These are phyloP conservation scores for Crypturellus tataupa DNA, from an alignment of 2,797 vertebrate genomes.

Conservation along the genomic window DNA sequence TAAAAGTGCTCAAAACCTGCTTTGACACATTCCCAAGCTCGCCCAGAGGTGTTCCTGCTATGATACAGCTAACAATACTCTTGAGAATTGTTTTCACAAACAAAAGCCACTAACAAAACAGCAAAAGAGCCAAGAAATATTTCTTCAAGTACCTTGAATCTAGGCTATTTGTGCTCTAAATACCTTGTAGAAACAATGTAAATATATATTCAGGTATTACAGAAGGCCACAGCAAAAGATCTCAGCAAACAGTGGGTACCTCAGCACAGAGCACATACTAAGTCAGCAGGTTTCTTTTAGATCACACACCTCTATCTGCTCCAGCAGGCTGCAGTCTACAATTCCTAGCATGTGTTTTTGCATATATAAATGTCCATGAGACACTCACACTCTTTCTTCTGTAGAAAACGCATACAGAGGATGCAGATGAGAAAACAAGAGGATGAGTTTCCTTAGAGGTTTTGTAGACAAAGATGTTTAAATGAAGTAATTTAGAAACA, in stretches of 20 bases:
- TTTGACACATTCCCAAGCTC: not conserved
- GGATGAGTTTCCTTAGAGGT: not conserved
- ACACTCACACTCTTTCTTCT: not conserved
- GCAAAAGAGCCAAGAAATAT: not conserved
- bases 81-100: constrained; percentile 56
- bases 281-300: not conserved
- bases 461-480: constrained; percentile 55
- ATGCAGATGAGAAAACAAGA: not conserved
- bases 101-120: constrained; percentile 34
- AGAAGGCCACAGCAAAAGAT: not conserved
- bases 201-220: not conserved
- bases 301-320: not conserved
- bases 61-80: constrained; percentile 51
- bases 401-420: not conserved
- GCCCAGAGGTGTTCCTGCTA: constrained; percentile 53
- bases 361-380: not conserved
- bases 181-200: not conserved
- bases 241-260: not conserved
- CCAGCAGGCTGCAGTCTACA: not conserved
- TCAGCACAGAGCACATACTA: not conserved
- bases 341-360: not conserved
- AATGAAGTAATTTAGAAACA: constrained; percentile 53
- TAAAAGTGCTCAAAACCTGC: constrained; percentile 56
- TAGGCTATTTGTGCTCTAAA: constrained; percentile 22
- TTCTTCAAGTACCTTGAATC: constrained; percentile 6